phyloP scores from a whole-genome alignment of 2,113 vertebrate species.

The Crotalus viridis region DNA sequence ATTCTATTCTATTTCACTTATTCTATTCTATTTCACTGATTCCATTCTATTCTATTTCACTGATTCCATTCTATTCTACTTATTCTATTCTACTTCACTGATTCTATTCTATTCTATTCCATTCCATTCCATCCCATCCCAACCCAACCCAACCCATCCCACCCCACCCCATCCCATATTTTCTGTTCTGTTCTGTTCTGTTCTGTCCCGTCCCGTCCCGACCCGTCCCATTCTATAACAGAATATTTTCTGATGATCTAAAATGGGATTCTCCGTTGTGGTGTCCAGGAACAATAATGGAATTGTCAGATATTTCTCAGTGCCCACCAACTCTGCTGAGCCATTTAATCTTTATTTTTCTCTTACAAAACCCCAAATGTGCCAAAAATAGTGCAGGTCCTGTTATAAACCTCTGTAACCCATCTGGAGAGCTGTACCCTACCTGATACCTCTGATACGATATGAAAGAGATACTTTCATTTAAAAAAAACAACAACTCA shows the following conservation, averaged over 20 bases:
- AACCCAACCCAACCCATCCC: too few relatives aligned
- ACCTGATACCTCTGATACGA: not conserved
- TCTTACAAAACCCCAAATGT: not conserved
- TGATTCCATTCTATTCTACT: too few relatives aligned
- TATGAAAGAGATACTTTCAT: not conserved
- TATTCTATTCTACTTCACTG: too few relatives aligned
- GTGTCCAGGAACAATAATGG: not conserved
- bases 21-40: too few relatives aligned
- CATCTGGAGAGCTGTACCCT: not conserved
- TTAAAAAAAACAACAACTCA: not conserved
- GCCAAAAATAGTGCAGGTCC: not conserved
- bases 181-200: too few relatives aligned
- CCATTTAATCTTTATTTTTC: not conserved
- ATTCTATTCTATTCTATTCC: too few relatives aligned
- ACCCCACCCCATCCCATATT: too few relatives aligned
- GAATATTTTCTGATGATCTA: not conserved
- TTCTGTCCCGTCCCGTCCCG: too few relatives aligned
- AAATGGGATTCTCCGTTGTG: not conserved
- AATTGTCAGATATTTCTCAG: not conserved
- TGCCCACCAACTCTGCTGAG: not conserved
- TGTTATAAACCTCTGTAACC: not conserved
- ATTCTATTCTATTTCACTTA: fast-evolving
- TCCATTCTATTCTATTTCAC: too few relatives aligned
- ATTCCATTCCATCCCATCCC: too few relatives aligned
- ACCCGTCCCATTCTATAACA: too few relatives aligned